Evolutionary conservation across 1,140 invertebrate species (phyloP), one percentile per base, ranked within the genome.

Genomic region (Camponotus floridanus): DNA sequence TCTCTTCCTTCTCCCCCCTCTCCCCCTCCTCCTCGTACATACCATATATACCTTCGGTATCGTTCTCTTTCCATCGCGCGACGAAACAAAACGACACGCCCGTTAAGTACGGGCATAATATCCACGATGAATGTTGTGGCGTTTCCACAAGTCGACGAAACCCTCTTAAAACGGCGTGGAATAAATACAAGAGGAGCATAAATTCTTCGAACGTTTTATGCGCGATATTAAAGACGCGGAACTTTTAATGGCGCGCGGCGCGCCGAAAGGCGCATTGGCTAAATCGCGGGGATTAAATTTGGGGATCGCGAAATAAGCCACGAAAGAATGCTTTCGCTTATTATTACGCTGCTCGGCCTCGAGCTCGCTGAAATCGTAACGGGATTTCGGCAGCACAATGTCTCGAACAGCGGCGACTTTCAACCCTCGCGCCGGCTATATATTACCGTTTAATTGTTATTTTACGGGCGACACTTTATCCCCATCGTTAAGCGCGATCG

Each of bases 51-150:
- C 42, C 36, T 15, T 61, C 64, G 45, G 64, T 18, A 13, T 33
- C 42, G 21, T 71, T 13, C 15, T 13, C 18, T 15, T 42, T 21
- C 36, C 39, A 39, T n/a, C 21, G 11, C 36, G 70, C 31, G 55
- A 45, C 87, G 64, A 84, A 90, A 88, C 67, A 90, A 90, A 90
- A 90, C 78, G 70, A 85, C 55, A 65, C 15, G 76, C 68, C 57
- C 55, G 67, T 90, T 89, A 89, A 88, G 78, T 71, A 61, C 76
- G 51, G 74, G 48, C 26, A 79, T 90, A 88, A 90, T 85, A 79
- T 55, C 57, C 68, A 62, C 68, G 68, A 64, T 59, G 64, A 89
- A 88, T 65, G 62, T 31, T 55, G 62, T 57, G 64, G 73, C 64
- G 76, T 73, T 74, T 70, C 26, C 51, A 45, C 36, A 51, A 64